Base-by-base conservation (phyloP, 2,888 invertebrate species). In the Heteropelma amictum region DNA sequence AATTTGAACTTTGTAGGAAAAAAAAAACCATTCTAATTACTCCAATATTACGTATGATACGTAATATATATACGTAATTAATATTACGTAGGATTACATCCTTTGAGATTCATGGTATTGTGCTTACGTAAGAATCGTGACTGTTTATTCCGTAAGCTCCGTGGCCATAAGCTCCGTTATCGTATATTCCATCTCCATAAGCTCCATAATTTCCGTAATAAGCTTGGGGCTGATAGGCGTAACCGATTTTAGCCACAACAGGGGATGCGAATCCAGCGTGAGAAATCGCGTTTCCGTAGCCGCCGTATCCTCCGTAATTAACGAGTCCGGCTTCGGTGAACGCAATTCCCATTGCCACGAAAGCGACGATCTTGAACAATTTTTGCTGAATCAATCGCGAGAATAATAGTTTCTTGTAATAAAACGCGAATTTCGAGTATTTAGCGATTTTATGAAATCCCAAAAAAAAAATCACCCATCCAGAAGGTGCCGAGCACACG, bases 51-150 rank as follows among this genome's bases (percentile, higher is more conserved):
- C n/a, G n/a, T n/a, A n/a, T n/a, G n/a, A n/a, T n/a, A n/a, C n/a
- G n/a, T n/a, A n/a, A n/a, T n/a, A n/a, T n/a, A n/a, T n/a, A n/a
- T n/a, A n/a, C n/a, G n/a, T n/a, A n/a, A n/a, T n/a, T n/a, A n/a
- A n/a, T n/a, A n/a, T n/a, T n/a, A n/a, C n/a, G n/a, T n/a, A n/a
- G n/a, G n/a, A n/a, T n/a, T n/a, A n/a, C n/a, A n/a, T n/a, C n/a
- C n/a, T n/a, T n/a, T n/a, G n/a, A n/a, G n/a, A n/a, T n/a, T 21
- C 1, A 19, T 60, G n/a, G 21, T 21, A n/a, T 21, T 58, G 42
- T 35, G 10, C 85, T 84, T 65, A 85, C 86, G 65, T 84, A 82
- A 60, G 78, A 74, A 56, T 83, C 83, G 70, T 84, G 80, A 3
- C 78, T 71, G 45, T 75, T 71, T 51, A 72, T 68, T 26, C 77